Evolutionary conservation across 2,888 invertebrate species (phyloP), one percentile per base, ranked within the genome.

Genomic region (Trypoxylon attenuatum): DNA sequence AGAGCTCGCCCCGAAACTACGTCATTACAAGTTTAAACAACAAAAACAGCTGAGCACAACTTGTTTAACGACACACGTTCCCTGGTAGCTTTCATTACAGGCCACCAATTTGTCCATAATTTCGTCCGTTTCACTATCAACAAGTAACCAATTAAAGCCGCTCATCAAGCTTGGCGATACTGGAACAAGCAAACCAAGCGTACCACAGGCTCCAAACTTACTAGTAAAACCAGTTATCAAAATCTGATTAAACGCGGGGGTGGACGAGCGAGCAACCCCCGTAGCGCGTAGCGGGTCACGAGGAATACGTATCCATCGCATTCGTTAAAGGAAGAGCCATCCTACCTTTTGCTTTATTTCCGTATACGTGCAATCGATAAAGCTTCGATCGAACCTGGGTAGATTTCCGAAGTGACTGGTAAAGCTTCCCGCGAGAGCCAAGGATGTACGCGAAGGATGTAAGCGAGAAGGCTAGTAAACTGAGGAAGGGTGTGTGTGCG

Each of bases 351-450:
- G 59, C 55, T 77, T 77, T 77, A 77, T 77, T 78, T 69, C 69
- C 53, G 65, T 72, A 70, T 54, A n/a, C n/a, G n/a, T n/a, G 64
- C 59, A 77, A 77, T 77, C 77, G 59, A 77, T 79, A 77, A 55
- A 23, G 56, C 64, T 69, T 77, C 74, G 67, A 77, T 74, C 66
- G 64, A 57, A 49, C 33, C 5, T 51, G 52, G 68, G 65, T 73
- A 77, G 49, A 64, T 77, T 77, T 73, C 71, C 73, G 59, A 69
- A 76, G 66, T 52, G 47, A 50, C 42, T n/a, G n/a, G n/a, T n/a
- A n/a, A n/a, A n/a, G n/a, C n/a, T n/a, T n/a, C n/a, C n/a, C n/a
- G n/a, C n/a, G n/a, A n/a, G n/a, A n/a, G n/a, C n/a, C n/a, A 41
- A 60, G 29, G 43, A 33, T 39, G 18, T 29, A 15, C 13, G 13